Percentiles rank a stretch among this genome's conserved stretches.
These are phyloP conservation scores for Cyphomyrus plagiostoma DNA, from an alignment of 2,113 vertebrate species.

Conservation along the genomic window DNA sequence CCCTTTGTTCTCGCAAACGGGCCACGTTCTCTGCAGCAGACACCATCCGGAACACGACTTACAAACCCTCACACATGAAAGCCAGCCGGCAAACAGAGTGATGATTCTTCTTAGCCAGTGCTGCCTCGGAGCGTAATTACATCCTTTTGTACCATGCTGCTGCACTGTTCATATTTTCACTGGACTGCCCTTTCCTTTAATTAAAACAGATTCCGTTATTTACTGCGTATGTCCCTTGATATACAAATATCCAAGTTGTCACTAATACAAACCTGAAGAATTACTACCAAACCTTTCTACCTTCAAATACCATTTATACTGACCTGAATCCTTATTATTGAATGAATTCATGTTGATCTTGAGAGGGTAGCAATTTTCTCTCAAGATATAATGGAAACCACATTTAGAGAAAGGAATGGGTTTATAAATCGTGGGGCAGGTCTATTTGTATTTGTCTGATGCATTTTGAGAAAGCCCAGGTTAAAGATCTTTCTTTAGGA, in stretches of 20 bases:
- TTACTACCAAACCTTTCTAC: background rate
- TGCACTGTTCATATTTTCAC: background rate
- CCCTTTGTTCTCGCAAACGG: conserved; percentile 37
- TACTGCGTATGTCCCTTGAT: background rate
- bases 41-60: background rate
- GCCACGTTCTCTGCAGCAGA: conserved; percentile 6
- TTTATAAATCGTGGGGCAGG: background rate
- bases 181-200: background rate
- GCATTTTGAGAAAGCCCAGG: background rate
- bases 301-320: background rate
- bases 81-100: background rate
- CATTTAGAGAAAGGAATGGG: background rate
- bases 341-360: background rate
- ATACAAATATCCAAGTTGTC: background rate
- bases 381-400: background rate
- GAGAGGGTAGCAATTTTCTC: background rate
- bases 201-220: background rate
- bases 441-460: background rate
- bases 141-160: background rate
- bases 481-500: background rate
- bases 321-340: background rate
- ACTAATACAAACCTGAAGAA: background rate
- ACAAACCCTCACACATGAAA: background rate
- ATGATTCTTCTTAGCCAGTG: background rate
- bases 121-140: background rate